Percentiles rank a stretch among this genome's conserved stretches.
phyloP scores from a whole-genome alignment of 2,888 invertebrate species.

The Alsophila aescularia region DNA sequence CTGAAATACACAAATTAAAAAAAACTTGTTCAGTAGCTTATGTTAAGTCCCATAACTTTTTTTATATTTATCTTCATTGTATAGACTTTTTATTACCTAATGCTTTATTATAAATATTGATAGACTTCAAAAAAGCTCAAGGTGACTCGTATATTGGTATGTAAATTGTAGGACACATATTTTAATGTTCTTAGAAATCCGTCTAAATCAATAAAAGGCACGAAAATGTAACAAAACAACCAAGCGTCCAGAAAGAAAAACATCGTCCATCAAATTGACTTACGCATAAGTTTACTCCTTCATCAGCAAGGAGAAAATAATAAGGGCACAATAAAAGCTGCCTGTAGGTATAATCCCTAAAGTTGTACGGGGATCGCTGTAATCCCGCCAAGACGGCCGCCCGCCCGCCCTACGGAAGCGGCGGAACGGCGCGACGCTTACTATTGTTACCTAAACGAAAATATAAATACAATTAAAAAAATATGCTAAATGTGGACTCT shows the following conservation, averaged over 20 bases:
- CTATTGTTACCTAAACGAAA: slow-evolving; percentile 23
- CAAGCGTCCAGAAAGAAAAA: slow-evolving; percentile 10
- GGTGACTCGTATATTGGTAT: too few species aligned
- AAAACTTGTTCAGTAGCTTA: too few species aligned
- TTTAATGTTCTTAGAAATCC: too few species aligned
- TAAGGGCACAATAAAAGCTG: slow-evolving; percentile 38
- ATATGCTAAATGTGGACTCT: too few species aligned
- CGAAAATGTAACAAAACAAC: slow-evolving; percentile 2
- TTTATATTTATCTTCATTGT: too few species aligned
- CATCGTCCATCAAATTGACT: slow-evolving; percentile 28
- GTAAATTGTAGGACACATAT: too few species aligned
- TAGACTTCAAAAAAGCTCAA: too few species aligned
- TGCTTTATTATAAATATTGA: too few species aligned
- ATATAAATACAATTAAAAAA: too few species aligned
- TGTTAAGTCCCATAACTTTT: too few species aligned
- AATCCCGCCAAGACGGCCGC: slow-evolving; percentile 49
- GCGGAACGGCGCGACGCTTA: slow-evolving; percentile 44
- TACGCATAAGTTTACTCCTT: slow-evolving; percentile 26
- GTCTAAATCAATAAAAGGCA: background rate
- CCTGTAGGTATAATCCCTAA: slow-evolving; percentile 51
- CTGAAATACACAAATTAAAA: too few species aligned
- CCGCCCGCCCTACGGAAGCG: slow-evolving; percentile 50
- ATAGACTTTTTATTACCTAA: too few species aligned
- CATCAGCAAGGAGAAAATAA: slow-evolving; percentile 30
- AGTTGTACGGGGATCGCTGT: slow-evolving; percentile 49